These are phyloP conservation scores for Suncus etruscus DNA, from an alignment of 2,113 vertebrate genomes.

Conservation along the genomic window DNA sequence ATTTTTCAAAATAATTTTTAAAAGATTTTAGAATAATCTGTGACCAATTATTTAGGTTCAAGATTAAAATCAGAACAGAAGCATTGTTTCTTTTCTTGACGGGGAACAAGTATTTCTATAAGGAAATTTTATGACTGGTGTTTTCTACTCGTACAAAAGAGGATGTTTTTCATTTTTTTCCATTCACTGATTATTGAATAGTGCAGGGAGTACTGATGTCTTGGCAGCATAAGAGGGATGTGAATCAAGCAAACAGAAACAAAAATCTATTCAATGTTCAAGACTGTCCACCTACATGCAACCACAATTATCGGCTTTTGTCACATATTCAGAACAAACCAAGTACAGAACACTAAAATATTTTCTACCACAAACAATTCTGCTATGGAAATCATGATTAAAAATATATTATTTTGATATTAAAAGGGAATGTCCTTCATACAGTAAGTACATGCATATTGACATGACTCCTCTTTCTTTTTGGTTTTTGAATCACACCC, in stretches of 20 bases:
- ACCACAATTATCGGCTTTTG: slow-evolving; percentile 20
- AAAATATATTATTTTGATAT: background rate
- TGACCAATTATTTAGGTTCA: background rate
- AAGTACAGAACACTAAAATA: background rate
- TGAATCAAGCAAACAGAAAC: slow-evolving; percentile 44
- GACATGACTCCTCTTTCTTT: background rate
- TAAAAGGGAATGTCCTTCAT: background rate
- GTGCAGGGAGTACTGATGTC: background rate
- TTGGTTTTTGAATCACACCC: no score
- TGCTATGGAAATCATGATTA: background rate
- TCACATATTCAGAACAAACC: background rate
- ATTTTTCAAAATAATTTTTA: background rate
- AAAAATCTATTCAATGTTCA: background rate
- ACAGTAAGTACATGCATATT: background rate
- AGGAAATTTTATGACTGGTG: background rate
- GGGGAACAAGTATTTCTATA: background rate
- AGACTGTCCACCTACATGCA: background rate
- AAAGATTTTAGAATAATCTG: background rate
- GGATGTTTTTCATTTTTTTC: background rate
- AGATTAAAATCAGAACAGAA: slow-evolving; percentile 1
- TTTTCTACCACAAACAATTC: background rate
- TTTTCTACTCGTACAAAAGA: slow-evolving; percentile 11
- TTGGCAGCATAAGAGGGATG: background rate
- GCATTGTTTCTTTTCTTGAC: background rate
- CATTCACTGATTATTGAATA: background rate